A percentile compares a stretch with the other conserved stretches of the same genome.
phyloP scores from a whole-genome alignment of 2,888 invertebrate genomes.

The Leptopilina myrica region DNA sequence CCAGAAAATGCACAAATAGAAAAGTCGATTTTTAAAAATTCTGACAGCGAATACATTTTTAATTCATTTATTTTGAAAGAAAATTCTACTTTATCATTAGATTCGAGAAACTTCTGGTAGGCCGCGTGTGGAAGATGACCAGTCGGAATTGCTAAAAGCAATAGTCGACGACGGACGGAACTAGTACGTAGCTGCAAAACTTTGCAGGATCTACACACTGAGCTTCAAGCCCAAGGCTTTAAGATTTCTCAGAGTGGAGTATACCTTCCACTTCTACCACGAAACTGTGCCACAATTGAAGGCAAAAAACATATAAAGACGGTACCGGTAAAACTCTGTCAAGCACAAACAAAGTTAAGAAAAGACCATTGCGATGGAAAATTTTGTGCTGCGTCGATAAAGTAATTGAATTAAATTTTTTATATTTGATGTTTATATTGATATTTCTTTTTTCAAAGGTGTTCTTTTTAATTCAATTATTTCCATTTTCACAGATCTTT shows the following conservation, averaged over 20 bases:
- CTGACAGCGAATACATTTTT: not conserved
- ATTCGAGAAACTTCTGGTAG: conserved; percentile 18
- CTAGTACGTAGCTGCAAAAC: conserved; percentile 46
- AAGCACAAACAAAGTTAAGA: conserved; percentile 50
- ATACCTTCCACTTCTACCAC: conserved; percentile 34
- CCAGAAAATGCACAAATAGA: not conserved
- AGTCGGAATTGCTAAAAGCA: conserved; percentile 16
- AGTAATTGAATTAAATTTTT: conserved; percentile 2
- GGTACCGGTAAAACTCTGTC: conserved; percentile 46
- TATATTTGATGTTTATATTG: not conserved
- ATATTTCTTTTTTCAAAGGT: not conserved
- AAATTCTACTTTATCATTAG: not conserved
- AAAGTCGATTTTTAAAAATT: not conserved
- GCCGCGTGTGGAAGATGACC: conserved; percentile 32
- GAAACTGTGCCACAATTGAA: conserved; percentile 20
- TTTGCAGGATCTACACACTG: conserved; percentile 24
- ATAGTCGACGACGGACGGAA: conserved; percentile 42
- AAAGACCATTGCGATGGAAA: conserved; percentile 61
- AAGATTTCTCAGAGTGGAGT: conserved; percentile 31
- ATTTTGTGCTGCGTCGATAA: conserved; percentile 43
- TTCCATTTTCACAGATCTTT: not conserved
- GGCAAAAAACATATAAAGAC: conserved; percentile 32
- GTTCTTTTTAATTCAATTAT: not conserved
- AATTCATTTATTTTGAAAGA: not conserved
- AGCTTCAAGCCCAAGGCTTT: conserved; percentile 37